Evolutionary conservation across 1,140 invertebrate species (phyloP).

Genomic region (Drosophila lacertosa): DNA sequence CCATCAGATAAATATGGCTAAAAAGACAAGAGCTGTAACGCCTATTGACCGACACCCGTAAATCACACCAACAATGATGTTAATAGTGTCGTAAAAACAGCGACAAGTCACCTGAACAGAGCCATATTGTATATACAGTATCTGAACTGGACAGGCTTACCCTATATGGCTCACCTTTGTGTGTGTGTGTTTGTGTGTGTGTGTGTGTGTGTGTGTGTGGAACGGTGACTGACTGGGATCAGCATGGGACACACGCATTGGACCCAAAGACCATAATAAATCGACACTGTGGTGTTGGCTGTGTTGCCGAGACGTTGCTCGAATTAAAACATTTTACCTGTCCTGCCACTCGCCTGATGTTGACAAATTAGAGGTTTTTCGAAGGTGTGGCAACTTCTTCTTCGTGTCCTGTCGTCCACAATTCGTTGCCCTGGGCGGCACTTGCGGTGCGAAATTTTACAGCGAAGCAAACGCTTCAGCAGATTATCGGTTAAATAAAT

Average conservation of each 20-base stretch:
- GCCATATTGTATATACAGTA: neutral
- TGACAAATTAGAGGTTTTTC: slow-evolving; percentile 77
- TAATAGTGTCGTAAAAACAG: slow-evolving; percentile 75
- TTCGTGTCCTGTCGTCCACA: slow-evolving; percentile 38
- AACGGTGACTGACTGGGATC: slow-evolving; percentile 41
- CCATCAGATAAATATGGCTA: slow-evolving; percentile 10
- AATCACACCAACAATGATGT: slow-evolving; percentile 75
- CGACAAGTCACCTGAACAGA: slow-evolving; percentile 46
- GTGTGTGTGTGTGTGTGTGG: neutral
- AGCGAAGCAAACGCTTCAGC: slow-evolving; percentile 52
- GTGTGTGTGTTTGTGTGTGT: no score
- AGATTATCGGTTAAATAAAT: slow-evolving; percentile 82
- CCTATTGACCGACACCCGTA: slow-evolving; percentile 40
- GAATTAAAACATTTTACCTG: slow-evolving; percentile 67
- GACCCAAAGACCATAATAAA: slow-evolving; percentile 29
- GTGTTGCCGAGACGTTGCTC: slow-evolving; percentile 26
- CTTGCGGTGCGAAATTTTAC: slow-evolving; percentile 57
- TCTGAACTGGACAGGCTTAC: neutral
- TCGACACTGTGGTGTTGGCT: slow-evolving; percentile 12
- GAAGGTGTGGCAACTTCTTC: slow-evolving; percentile 28
- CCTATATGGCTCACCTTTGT: neutral
- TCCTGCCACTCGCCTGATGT: slow-evolving; percentile 51
- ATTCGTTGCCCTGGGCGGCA: slow-evolving; percentile 26
- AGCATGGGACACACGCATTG: slow-evolving; percentile 27
- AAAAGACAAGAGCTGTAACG: slow-evolving; percentile 19